These are phyloP conservation scores for Elysia crispata DNA, from an alignment of 2,888 invertebrate genomes.

Conservation along the genomic window DNA sequence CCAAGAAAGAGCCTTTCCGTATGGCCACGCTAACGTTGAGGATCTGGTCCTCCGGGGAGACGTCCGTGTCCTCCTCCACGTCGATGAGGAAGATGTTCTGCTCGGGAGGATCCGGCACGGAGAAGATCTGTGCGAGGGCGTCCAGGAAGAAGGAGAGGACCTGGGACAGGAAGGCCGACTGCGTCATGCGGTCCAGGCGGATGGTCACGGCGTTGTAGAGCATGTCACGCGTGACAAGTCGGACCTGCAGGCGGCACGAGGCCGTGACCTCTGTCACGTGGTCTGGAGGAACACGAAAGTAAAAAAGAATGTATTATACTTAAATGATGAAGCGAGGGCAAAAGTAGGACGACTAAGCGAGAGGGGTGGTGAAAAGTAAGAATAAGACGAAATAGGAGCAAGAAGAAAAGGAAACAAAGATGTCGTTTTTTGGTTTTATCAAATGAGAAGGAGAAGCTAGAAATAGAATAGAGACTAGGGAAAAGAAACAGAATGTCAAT, in stretches of 20 bases:
- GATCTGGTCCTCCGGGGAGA: constrained; percentile 82
- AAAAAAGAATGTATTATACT: not conserved
- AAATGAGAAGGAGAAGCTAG: too few relatives aligned
- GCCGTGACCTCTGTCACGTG: constrained; percentile 96
- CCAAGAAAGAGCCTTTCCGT: constrained; percentile 73
- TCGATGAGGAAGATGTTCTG: constrained; percentile 95
- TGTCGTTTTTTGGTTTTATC: too few relatives aligned
- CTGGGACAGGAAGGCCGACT: constrained; percentile 93
- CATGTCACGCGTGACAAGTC: constrained; percentile 95
- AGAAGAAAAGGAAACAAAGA: too few relatives aligned
- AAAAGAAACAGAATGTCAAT: too few relatives aligned
- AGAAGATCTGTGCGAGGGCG: constrained; percentile 92
- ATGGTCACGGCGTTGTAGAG: constrained; percentile 95
- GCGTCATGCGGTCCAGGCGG: constrained; percentile 93
- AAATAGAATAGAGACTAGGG: too few relatives aligned
- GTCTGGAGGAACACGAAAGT: constrained; percentile 80
- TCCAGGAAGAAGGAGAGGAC: constrained; percentile 91
- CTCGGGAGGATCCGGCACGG: constrained; percentile 84
- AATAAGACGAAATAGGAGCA: too few relatives aligned
- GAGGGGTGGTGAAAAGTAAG: too few relatives aligned
- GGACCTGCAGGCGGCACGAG: constrained; percentile 92
- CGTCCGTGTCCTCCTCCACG: constrained; percentile 93
- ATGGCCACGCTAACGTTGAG: constrained; percentile 96
- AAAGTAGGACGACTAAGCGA: too few relatives aligned
- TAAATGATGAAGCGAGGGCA: not conserved